Conservation (phyloP, 1,140 invertebrate genomes). For the Leptinotarsa undecemlineata region DNA sequence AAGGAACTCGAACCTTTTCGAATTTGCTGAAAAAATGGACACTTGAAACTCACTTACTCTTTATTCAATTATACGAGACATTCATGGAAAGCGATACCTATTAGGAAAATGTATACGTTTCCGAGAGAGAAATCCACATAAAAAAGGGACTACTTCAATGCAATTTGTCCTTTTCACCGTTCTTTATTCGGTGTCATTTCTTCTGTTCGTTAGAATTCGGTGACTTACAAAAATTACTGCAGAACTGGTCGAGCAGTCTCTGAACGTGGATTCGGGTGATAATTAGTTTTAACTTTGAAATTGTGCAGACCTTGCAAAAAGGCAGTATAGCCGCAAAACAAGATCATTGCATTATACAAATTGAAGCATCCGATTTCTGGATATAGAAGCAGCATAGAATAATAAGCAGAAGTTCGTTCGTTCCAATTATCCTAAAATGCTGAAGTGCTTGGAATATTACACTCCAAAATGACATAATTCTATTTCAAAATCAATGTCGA, state of each 20-base stretch:
- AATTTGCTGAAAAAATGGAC: neutral
- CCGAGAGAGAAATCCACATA: neutral
- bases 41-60: conserved; percentile 11
- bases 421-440: neutral
- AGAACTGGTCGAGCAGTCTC: neutral
- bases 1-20: neutral
- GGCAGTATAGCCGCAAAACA: neutral
- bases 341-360: neutral
- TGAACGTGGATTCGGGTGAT: neutral
- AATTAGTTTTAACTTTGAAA: neutral
- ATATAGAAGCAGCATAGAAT: neutral
- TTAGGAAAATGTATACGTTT: conserved; percentile 18
- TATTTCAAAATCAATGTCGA: no score
- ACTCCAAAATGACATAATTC: no score
- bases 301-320: neutral
- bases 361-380: neutral
- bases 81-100: conserved; percentile 16
- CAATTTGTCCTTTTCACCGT: conserved; percentile 12
- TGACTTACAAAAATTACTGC: conserved; percentile 1
- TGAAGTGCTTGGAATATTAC: no score
- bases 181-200: neutral
- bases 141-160: conserved; percentile 13
- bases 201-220: neutral
- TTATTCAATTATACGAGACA: conserved; percentile 16
- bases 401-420: neutral